A percentile compares a stretch with the other conserved stretches of the same genome.
These are phyloP conservation scores for Nasua narica DNA, from an alignment of 2,797 vertebrate genomes.

Conservation along the genomic window DNA sequence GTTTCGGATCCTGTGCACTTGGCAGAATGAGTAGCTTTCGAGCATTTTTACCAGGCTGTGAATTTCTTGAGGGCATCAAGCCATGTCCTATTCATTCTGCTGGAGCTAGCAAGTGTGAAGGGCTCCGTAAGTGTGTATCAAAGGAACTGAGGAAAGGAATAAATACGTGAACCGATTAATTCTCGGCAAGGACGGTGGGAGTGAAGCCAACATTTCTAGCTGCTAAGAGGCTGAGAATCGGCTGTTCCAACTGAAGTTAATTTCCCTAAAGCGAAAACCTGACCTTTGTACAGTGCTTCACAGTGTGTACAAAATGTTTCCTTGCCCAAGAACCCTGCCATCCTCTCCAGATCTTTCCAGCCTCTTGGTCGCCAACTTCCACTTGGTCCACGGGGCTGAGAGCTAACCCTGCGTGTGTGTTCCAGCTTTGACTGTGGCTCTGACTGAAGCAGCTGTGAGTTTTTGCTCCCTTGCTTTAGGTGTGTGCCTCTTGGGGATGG, in stretches of 20 bases:
- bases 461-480: too few relatives aligned
- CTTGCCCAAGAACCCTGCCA: background rate
- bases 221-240: background rate
- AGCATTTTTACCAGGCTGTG: background rate
- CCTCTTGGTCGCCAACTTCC: background rate
- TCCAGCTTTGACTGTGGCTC: background rate
- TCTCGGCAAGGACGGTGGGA: background rate
- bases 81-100: background rate
- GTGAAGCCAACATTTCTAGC: background rate
- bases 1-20: background rate
- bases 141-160: background rate
- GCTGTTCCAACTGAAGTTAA: background rate
- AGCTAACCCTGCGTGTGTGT: fast-evolving
- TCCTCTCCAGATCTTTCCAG: background rate
- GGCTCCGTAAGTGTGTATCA: background rate
- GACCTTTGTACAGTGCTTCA: background rate
- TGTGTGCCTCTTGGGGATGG: background rate
- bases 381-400: background rate
- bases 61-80: background rate
- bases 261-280: background rate
- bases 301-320: background rate
- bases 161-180: background rate
- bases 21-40: background rate
- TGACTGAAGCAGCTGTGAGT: background rate
- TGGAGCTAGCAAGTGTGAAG: background rate